Evolutionary conservation across 37 sponge, comb jelly and placozoan genomes (phyloP).

Genomic region (Aplysina aerophoba): DNA sequence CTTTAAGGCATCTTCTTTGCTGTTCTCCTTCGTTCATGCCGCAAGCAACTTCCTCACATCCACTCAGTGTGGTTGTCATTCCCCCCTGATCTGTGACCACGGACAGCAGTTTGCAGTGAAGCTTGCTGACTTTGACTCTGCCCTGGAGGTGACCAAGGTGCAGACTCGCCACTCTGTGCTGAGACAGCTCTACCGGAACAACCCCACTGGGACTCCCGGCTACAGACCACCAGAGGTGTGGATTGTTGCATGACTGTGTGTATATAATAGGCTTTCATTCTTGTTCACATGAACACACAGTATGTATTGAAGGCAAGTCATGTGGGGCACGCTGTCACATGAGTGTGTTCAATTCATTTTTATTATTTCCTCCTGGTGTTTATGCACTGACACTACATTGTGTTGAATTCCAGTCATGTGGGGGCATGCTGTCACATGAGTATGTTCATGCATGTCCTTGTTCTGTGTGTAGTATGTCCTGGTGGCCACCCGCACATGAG

Average conservation of each 20-base stretch:
- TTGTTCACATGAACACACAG: too few relatives aligned
- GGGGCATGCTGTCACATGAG: too few relatives aligned
- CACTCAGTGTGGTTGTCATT: neutral
- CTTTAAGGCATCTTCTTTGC: too few relatives aligned
- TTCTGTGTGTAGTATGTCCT: neutral
- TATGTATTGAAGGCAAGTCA: too few relatives aligned
- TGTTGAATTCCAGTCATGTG: too few relatives aligned
- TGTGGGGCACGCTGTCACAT: too few relatives aligned
- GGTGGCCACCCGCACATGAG: neutral
- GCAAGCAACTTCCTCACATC: conserved; percentile 16
- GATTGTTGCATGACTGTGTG: neutral
- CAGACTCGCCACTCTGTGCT: neutral
- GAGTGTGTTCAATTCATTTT: too few relatives aligned
- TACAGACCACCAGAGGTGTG: conserved; percentile 31
- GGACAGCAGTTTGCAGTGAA: conserved; percentile 19
- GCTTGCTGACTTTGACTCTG: conserved; percentile 16
- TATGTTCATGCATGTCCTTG: neutral
- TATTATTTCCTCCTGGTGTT: too few relatives aligned
- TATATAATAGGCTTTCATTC: too few relatives aligned
- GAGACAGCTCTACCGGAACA: too few relatives aligned
- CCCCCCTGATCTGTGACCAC: neutral
- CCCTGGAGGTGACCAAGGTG: neutral
- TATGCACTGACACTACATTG: too few relatives aligned
- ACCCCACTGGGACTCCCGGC: conserved; percentile 8
- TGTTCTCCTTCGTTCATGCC: neutral